Conservation (phyloP, 2,113 vertebrate species). For the Panthera tigris region DNA sequence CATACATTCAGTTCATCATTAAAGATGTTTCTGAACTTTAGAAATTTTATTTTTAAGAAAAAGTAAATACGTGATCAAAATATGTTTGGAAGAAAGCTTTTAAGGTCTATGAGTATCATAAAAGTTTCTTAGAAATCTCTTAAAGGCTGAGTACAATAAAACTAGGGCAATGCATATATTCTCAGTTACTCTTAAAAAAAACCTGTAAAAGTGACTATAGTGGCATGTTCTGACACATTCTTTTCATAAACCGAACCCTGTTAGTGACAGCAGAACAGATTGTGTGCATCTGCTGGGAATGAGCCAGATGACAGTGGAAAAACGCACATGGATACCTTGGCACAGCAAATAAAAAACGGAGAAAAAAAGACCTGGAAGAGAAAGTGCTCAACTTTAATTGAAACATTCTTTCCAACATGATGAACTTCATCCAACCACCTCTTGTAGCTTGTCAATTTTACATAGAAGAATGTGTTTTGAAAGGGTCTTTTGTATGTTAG, state of each 20-base stretch:
- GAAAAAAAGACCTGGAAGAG: constrained; percentile 85
- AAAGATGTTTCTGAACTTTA: constrained; percentile 14
- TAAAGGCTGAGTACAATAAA: constrained; percentile 69
- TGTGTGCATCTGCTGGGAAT: constrained; percentile 94
- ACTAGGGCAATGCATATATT: constrained; percentile 79
- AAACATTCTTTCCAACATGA: constrained; percentile 84
- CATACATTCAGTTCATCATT: background rate
- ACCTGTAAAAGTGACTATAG: constrained; percentile 85
- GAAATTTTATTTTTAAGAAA: constrained; percentile 35
- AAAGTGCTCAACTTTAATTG: constrained; percentile 87
- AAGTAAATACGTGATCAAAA: constrained; percentile 60
- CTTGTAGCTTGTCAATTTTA: constrained; percentile 75
- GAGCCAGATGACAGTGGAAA: constrained; percentile 96
- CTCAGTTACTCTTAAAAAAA: constrained; percentile 84
- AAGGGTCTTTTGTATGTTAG: constrained; percentile 59
- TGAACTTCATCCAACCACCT: constrained; percentile 80
- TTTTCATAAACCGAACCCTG: constrained; percentile 89
- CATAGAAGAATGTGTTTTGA: constrained; percentile 63
- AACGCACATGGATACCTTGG: constrained; percentile 94
- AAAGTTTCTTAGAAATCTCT: constrained; percentile 79
- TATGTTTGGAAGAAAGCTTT: constrained; percentile 45
- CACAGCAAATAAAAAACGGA: constrained; percentile 89
- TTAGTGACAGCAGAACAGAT: constrained; percentile 91
- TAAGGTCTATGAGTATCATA: constrained; percentile 52
- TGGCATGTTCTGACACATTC: constrained; percentile 90